Evolutionary conservation across 2,888 invertebrate species (phyloP), one percentile per base, ranked within the genome.

Genomic region (Cantharis rustica): DNA sequence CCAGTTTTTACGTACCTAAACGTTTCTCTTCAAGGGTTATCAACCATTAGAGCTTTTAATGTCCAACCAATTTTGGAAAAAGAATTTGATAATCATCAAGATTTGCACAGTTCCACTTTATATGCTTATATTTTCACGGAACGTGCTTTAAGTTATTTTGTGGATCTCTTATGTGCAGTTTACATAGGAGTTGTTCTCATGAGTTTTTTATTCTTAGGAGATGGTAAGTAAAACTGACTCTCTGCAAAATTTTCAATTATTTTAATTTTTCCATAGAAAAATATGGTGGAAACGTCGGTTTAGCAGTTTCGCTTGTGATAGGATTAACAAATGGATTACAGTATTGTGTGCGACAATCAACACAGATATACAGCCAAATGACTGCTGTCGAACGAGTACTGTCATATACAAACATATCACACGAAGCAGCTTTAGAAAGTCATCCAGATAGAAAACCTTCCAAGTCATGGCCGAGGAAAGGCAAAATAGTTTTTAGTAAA

Each of bases 1-100:
- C 97, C 98, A 0, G 94, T 98, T 0, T 96, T 96, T 86, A 94
- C 96, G 0, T 96, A 97, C 86, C 91, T 97, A 82, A 94, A 94
- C 61, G 93, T 96, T 0, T 93, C 95, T 0, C 89, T 97, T 5
- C 92, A 93, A 79, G 97, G 97, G 1, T 91, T 98, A 15, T 92
- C 94, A 64, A 96, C 96, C 0, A 96, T 98, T 78, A 90, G 97
- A 75, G 94, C 96, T 0, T 92, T 93, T 2, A 90, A 91, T 15
- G 92, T 93, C 1, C 91, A 95, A 86, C 89, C 92, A 78, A 89
- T 92, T 79, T 91, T 97, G 72, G 91, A 26, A 17, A 66, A 66
- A 81, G 93, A 94, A 82, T 95, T 95, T 81, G 95, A 95, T 84
- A 85, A 88, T 63, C 90, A 93, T 82, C 94, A 94, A 76, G 70